These are phyloP conservation scores for Cosmia pyralina DNA, from an alignment of 2,888 invertebrate genomes.

Conservation along the genomic window DNA sequence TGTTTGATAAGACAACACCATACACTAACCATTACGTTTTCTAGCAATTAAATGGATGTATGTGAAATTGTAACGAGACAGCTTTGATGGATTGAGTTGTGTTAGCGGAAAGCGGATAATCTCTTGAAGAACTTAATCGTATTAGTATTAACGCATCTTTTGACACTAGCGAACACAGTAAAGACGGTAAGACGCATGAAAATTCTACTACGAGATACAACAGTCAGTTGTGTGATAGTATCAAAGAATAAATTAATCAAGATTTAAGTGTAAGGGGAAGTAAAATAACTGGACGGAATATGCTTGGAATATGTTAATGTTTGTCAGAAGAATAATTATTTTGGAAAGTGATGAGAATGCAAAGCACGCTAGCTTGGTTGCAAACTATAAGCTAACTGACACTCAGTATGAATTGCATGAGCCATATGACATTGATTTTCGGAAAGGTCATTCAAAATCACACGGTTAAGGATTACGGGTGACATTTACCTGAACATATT, in stretches of 20 bases:
- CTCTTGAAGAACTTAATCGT: constrained; percentile 26
- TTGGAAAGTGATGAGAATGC: neutral
- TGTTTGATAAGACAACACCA: constrained; percentile 58
- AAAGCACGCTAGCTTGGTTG: neutral
- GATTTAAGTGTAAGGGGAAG: too few species aligned
- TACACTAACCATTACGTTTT: constrained; percentile 54
- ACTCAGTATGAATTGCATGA: neutral
- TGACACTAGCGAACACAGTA: constrained; percentile 12
- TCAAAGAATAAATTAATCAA: too few species aligned
- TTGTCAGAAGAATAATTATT: too few species aligned
- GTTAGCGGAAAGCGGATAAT: constrained; percentile 40
- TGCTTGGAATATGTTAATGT: too few species aligned
- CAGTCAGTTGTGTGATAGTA: too few species aligned
- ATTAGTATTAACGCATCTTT: constrained; percentile 40
- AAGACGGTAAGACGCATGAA: constrained; percentile 22
- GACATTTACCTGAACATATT: constrained; percentile 13
- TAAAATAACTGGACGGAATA: too few species aligned
- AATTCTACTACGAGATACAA: too few species aligned
- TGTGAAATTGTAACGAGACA: constrained; percentile 50
- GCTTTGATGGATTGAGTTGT: constrained; percentile 41
- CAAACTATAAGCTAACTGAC: neutral
- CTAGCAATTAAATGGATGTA: constrained; percentile 49
- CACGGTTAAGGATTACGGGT: constrained; percentile 10
- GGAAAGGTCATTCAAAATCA: neutral
- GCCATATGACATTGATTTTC: constrained; percentile 19